Evolutionary conservation across 2,113 vertebrate species (phyloP).

Genomic region (Alethe diademata): DNA sequence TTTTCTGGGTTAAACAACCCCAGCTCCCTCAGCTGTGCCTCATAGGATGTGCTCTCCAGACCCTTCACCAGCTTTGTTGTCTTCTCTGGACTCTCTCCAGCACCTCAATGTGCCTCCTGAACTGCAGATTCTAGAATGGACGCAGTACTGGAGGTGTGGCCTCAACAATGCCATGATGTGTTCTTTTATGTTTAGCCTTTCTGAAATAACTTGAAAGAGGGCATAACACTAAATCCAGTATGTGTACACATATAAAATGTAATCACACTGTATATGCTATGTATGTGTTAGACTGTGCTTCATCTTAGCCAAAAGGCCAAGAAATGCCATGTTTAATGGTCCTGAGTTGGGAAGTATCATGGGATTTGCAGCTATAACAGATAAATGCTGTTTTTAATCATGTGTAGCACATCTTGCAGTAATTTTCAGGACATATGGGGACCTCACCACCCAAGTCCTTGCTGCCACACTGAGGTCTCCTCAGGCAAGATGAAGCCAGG

Average conservation of each 20-base stretch:
- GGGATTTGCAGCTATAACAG: too few species aligned
- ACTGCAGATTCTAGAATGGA: neutral
- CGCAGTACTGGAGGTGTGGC: neutral
- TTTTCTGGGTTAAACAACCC: neutral
- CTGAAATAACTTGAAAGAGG: neutral
- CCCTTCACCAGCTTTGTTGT: neutral
- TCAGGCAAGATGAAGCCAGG: fast-evolving
- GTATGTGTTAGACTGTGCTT: neutral
- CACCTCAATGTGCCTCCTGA: neutral
- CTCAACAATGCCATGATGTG: neutral
- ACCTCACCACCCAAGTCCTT: fast-evolving
- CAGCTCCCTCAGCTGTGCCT: neutral
- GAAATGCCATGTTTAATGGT: neutral
- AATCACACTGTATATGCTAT: neutral
- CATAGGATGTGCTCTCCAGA: neutral
- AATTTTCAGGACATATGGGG: fast-evolving
- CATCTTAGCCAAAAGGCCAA: neutral
- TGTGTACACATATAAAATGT: neutral
- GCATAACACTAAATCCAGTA: neutral
- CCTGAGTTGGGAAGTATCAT: neutral
- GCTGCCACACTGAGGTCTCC: neutral
- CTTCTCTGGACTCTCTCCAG: neutral
- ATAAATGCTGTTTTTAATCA: fast-evolving
- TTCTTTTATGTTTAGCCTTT: neutral
- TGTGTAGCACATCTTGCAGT: neutral